Evolutionary conservation across 2,888 invertebrate species (phyloP).

Genomic region (Clostera curtula): DNA sequence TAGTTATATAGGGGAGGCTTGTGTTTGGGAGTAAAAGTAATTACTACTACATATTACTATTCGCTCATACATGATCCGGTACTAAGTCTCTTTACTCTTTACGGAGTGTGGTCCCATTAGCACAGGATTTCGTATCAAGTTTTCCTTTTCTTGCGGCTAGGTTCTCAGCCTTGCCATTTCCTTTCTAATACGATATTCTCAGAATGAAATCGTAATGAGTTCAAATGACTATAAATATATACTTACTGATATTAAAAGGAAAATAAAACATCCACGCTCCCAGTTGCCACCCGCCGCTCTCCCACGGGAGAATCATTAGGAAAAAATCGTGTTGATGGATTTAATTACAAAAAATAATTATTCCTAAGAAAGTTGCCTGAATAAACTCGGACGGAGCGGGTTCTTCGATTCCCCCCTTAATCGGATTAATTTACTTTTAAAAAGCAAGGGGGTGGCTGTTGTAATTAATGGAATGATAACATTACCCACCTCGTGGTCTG

Average conservation of each 20-base stretch:
- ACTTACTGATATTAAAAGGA: slow-evolving; percentile 45
- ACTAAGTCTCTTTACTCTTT: no score
- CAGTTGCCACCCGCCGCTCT: slow-evolving; percentile 33
- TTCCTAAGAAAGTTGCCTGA: slow-evolving; percentile 72
- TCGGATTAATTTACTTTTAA: slow-evolving; percentile 75
- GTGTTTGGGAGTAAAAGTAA: no score
- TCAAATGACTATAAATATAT: no score
- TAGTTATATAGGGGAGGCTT: no score
- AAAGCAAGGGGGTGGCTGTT: slow-evolving; percentile 67
- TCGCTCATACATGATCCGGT: no score
- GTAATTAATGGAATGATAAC: slow-evolving; percentile 75
- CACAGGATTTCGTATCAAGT: no score
- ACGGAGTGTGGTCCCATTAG: no score
- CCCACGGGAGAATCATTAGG: slow-evolving; percentile 72
- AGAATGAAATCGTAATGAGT: no score
- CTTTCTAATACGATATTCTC: no score
- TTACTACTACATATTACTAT: no score
- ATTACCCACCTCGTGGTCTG: slow-evolving; percentile 66
- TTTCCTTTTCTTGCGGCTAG: no score
- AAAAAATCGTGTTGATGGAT: slow-evolving; percentile 76
- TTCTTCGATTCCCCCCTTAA: slow-evolving; percentile 73
- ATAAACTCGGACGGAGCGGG: slow-evolving; percentile 72
- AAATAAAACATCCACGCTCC: slow-evolving; percentile 41
- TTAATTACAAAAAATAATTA: slow-evolving; percentile 76
- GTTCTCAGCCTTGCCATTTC: no score